These are phyloP conservation scores for Athalia cordata DNA, from an alignment of 2,888 invertebrate genomes.

Conservation along the genomic window DNA sequence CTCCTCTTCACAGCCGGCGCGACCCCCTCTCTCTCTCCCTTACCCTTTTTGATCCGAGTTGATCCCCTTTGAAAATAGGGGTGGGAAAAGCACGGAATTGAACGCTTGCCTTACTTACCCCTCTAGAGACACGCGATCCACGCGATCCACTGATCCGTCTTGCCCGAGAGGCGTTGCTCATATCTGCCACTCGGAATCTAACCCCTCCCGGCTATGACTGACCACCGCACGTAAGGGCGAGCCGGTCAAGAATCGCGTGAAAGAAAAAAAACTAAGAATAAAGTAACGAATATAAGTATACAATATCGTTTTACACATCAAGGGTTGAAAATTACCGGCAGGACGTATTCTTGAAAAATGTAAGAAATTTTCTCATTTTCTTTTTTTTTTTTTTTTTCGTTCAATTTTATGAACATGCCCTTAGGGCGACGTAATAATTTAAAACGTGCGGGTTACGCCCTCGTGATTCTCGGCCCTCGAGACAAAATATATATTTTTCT, in stretches of 20 bases:
- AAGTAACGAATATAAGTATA: neutral
- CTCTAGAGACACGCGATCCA: constrained; percentile 56
- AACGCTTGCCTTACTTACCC: constrained; percentile 33
- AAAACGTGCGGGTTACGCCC: too few relatives aligned
- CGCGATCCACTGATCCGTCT: constrained; percentile 72
- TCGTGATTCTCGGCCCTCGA: too few relatives aligned
- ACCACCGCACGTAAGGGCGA: constrained; percentile 56
- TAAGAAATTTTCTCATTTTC: neutral
- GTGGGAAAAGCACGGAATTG: constrained; percentile 21
- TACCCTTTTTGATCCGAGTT: neutral
- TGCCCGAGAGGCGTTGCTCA: constrained; percentile 68
- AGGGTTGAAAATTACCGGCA: too few relatives aligned
- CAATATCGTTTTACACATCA: neutral
- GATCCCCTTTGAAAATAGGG: neutral
- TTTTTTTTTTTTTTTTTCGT: neutral
- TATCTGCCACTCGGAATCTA: constrained; percentile 65
- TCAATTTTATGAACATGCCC: too few relatives aligned
- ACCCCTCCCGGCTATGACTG: neutral
- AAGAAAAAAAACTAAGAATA: neutral
- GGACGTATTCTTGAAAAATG: neutral
- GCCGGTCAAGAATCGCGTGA: constrained; percentile 53
- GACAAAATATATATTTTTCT: too few relatives aligned
- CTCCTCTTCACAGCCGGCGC: neutral
- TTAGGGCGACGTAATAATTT: too few relatives aligned
- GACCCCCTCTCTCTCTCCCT: neutral